Conservation (phyloP, 2,888 invertebrate species). For the Holacanthella duospinosa region DNA sequence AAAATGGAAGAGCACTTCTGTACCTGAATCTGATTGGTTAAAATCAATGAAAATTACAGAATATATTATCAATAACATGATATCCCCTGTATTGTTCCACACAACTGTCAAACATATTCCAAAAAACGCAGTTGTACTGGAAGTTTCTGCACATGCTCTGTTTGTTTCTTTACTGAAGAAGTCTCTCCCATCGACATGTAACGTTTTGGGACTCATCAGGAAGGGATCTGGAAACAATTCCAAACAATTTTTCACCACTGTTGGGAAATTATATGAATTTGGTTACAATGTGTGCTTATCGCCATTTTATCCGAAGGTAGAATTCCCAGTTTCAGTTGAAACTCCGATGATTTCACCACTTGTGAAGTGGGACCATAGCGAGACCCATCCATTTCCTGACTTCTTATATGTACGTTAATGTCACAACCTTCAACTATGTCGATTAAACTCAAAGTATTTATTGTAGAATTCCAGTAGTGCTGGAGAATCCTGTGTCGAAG, state of each 20-base stretch:
- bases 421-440: no score
- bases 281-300: background rate
- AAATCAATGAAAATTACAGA: background rate
- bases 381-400: no score
- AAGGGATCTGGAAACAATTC: background rate
- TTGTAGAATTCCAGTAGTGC: no score
- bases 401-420: no score
- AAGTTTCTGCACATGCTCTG: background rate
- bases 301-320: background rate
- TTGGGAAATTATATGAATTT: background rate
- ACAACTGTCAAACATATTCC: background rate
- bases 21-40: background rate
- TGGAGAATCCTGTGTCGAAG: slow-evolving; percentile 9
- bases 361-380: background rate
- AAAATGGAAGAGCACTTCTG: slow-evolving; percentile 9
- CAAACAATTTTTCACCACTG: background rate
- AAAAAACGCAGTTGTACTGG: background rate
- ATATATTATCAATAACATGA: background rate
- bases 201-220: background rate
- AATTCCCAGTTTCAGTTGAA: slow-evolving; percentile 1
- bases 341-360: slow-evolving; percentile 6
- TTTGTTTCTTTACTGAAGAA: background rate
- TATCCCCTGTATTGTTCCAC: background rate
- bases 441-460: no score
- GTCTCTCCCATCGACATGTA: background rate